phyloP scores from a whole-genome alignment of 2,113 vertebrate genomes.

The Engystomops pustulosus region DNA sequence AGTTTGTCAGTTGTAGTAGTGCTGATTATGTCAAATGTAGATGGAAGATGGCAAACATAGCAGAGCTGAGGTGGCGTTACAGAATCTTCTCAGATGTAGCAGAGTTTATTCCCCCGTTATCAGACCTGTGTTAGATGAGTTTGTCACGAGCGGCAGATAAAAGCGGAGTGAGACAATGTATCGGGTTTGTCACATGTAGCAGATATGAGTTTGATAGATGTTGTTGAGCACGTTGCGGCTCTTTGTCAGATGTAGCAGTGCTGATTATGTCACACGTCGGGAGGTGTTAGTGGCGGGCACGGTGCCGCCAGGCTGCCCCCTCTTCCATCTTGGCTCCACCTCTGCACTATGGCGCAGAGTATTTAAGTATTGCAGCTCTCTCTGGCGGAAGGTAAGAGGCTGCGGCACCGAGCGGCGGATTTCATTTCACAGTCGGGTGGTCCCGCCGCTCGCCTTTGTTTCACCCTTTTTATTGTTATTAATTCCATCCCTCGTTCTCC shows the following conservation, averaged over 20 bases:
- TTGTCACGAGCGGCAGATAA: background rate
- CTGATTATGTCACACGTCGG: background rate
- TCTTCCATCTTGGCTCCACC: background rate
- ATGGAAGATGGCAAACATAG: too few species aligned
- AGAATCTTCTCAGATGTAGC: background rate
- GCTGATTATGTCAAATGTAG: background rate
- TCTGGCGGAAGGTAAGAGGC: constrained; percentile 38
- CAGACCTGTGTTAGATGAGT: background rate
- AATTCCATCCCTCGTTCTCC: constrained; percentile 52
- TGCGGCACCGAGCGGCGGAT: constrained; percentile 37
- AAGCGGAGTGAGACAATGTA: background rate
- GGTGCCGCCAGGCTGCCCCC: background rate
- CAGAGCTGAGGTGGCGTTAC: background rate
- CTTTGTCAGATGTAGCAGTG: background rate
- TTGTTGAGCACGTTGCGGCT: too few species aligned
- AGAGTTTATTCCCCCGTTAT: background rate
- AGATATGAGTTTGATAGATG: background rate
- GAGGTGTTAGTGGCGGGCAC: background rate
- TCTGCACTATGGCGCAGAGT: constrained; percentile 28
- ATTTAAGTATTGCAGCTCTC: constrained; percentile 26
- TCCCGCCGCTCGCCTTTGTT: constrained; percentile 54
- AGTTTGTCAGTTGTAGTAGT: too few species aligned
- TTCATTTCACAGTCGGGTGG: constrained; percentile 54
- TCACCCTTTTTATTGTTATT: constrained; percentile 56
- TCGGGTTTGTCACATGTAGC: background rate